A percentile compares a stretch with the other conserved stretches of the same genome.
Evolutionary conservation across 1,140 invertebrate species (phyloP).

Genomic region (Camponotus vicinus): DNA sequence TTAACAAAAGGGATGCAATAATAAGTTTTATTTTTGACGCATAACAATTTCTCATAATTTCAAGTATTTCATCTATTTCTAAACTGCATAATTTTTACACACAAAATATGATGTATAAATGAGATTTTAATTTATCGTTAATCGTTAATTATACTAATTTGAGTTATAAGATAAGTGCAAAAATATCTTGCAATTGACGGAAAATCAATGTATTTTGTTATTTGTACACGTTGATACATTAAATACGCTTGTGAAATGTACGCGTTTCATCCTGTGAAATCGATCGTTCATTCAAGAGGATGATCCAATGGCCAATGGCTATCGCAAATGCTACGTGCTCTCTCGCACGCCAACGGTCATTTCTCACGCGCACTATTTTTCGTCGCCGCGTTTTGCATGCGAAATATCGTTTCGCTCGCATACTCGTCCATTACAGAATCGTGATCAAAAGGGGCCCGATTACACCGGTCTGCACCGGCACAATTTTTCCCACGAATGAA

Average conservation of each 20-base stretch:
- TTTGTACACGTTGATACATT: constrained; percentile 39
- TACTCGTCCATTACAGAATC: constrained; percentile 43
- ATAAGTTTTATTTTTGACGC: too few species aligned
- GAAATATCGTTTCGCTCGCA: constrained; percentile 53
- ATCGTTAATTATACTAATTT: constrained; percentile 1
- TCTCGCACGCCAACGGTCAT: constrained; percentile 41
- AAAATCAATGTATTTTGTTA: constrained; percentile 35
- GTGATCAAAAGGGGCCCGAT: constrained; percentile 65
- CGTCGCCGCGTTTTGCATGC: constrained; percentile 52
- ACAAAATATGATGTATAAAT: too few species aligned
- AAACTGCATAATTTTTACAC: too few species aligned
- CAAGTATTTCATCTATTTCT: too few species aligned
- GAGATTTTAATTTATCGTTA: too few species aligned
- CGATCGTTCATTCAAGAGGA: constrained; percentile 48
- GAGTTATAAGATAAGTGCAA: background rate
- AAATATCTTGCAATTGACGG: constrained; percentile 27
- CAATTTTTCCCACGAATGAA: constrained; percentile 35
- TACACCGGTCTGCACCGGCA: constrained; percentile 60
- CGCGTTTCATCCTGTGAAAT: constrained; percentile 40
- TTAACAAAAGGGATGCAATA: too few species aligned
- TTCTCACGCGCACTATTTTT: constrained; percentile 62
- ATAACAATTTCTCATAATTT: too few species aligned
- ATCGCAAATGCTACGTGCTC: constrained; percentile 51
- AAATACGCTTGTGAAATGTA: constrained; percentile 40
- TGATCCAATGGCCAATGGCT: constrained; percentile 52